These are phyloP conservation scores for Colletes latitarsis DNA, from an alignment of 1,140 invertebrate genomes.

Conservation along the genomic window DNA sequence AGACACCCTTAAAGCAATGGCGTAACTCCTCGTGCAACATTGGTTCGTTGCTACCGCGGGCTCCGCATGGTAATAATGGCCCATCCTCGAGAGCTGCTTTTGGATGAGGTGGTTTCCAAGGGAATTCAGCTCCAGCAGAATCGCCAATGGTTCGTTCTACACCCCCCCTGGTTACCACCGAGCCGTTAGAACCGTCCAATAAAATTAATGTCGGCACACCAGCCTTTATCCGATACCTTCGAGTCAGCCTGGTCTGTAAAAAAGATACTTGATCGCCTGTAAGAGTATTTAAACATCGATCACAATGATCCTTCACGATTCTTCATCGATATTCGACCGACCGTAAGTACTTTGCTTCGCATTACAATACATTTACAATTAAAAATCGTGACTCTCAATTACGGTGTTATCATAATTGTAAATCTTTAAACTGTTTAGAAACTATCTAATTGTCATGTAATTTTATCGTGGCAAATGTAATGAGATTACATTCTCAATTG, in stretches of 20 bases:
- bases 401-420: no score
- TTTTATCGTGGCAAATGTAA: no score
- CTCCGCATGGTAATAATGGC: conserved; percentile 83
- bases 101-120: conserved; percentile 86
- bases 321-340: conserved; percentile 21
- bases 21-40: conserved; percentile 82
- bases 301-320: neutral
- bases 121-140: conserved; percentile 85
- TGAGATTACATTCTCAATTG: no score
- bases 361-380: neutral
- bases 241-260: conserved; percentile 85
- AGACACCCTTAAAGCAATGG: conserved; percentile 87
- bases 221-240: conserved; percentile 87
- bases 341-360: neutral
- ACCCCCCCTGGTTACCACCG: conserved; percentile 85
- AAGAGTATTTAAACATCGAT: conserved; percentile 19
- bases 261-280: conserved; percentile 25
- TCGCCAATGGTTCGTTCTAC: conserved; percentile 86
- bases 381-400: no score
- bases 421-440: no score
- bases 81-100: conserved; percentile 83
- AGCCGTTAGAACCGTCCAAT: conserved; percentile 83
- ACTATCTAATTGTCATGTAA: no score
- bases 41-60: conserved; percentile 79
- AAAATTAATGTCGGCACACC: conserved; percentile 89